Evolutionary conservation across 2,888 invertebrate species (phyloP).

Genomic region (Pollenia amentaria): DNA sequence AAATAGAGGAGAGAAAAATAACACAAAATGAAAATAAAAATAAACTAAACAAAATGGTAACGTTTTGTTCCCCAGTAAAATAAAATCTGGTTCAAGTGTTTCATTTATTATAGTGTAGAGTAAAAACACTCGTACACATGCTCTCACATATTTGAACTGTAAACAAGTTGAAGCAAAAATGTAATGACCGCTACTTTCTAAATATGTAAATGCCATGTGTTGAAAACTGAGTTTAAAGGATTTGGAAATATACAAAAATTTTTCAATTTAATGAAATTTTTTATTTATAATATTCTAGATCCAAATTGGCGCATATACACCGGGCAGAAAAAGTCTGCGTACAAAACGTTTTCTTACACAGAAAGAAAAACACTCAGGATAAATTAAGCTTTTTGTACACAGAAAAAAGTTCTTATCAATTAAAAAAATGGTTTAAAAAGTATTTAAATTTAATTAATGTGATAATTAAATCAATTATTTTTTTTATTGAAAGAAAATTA

Average conservation of each 20-base stretch:
- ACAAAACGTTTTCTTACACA: neutral
- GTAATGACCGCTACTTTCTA: constrained; percentile 2
- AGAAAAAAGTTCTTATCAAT: too few relatives aligned
- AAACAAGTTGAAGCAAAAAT: neutral
- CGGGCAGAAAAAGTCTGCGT: neutral
- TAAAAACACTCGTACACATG: neutral
- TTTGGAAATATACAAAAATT: too few relatives aligned
- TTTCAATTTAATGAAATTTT: too few relatives aligned
- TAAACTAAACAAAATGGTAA: constrained; percentile 29
- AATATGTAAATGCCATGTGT: neutral
- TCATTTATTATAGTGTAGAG: constrained; percentile 41
- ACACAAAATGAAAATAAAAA: constrained; percentile 13
- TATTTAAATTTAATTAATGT: too few relatives aligned
- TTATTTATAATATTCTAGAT: too few relatives aligned
- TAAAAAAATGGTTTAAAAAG: too few relatives aligned
- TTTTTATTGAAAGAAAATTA: too few relatives aligned
- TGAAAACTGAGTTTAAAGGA: too few relatives aligned
- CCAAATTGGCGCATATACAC: too few relatives aligned
- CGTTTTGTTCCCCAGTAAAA: constrained; percentile 6
- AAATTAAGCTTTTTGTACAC: too few relatives aligned
- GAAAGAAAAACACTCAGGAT: too few relatives aligned
- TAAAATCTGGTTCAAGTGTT: constrained; percentile 66
- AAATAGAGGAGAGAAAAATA: neutral
- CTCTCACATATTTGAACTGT: neutral
- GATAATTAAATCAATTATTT: too few relatives aligned